Evolutionary conservation across 2,797 vertebrate genomes (phyloP).

Genomic region (Diglossa cyanea): DNA sequence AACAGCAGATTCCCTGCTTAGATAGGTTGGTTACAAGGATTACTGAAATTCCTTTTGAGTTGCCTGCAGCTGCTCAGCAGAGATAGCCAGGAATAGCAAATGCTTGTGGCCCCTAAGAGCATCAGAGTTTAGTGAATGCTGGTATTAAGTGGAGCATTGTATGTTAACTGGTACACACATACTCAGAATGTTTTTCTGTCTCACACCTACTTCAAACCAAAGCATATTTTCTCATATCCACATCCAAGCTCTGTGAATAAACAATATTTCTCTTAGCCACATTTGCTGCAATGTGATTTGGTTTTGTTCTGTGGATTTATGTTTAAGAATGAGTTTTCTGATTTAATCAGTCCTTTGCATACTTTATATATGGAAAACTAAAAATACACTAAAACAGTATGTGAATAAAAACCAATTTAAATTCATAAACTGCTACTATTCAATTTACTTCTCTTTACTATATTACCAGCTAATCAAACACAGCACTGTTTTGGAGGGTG

Average conservation of each 20-base stretch:
- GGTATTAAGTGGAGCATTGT: background rate
- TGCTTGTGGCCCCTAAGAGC: background rate
- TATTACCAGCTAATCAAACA: background rate
- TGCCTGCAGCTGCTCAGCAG: conserved; percentile 26
- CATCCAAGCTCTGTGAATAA: conserved; percentile 23
- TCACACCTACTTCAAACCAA: background rate
- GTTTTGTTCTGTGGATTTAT: background rate
- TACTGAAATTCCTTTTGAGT: conserved; percentile 13
- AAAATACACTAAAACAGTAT: conserved; percentile 4
- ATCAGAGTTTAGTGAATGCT: background rate
- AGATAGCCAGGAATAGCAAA: conserved; percentile 11
- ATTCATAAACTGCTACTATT: conserved; percentile 9
- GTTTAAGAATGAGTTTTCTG: background rate
- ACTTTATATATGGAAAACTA: conserved; percentile 11
- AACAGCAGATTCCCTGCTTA: background rate
- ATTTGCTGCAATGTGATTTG: background rate
- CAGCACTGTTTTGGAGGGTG: background rate
- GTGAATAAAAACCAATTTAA: conserved; percentile 30
- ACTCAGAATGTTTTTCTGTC: background rate
- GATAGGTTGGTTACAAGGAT: background rate
- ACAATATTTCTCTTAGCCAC: background rate
- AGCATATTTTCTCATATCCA: background rate
- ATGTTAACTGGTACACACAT: background rate
- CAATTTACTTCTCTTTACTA: conserved; percentile 6
- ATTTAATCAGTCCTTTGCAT: conserved; percentile 11